Conservation (phyloP, 2,888 invertebrate genomes). For the Acrobasis consociella region DNA sequence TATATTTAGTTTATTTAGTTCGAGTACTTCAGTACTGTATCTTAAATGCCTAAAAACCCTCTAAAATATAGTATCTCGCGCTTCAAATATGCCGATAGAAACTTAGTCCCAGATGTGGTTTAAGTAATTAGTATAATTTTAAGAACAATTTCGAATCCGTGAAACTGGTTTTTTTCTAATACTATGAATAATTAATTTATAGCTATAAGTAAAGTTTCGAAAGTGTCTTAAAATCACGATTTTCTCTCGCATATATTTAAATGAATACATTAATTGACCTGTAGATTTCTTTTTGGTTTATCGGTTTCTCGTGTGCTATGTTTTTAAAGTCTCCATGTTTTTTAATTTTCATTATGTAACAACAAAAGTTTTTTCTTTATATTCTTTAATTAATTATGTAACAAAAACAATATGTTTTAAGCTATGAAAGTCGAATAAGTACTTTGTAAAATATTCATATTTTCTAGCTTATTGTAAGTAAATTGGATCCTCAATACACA, state of each 20-base stretch:
- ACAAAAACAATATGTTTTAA: neutral
- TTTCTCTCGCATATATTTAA: slow-evolving; percentile 40
- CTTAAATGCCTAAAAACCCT: too few species aligned
- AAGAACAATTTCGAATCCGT: slow-evolving; percentile 5
- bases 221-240: slow-evolving; percentile 42
- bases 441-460: too few species aligned
- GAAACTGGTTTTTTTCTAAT: slow-evolving; percentile 42
- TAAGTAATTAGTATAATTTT: too few species aligned
- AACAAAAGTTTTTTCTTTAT: neutral
- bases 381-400: neutral
- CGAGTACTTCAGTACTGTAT: too few species aligned
- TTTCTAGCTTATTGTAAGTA: too few species aligned
- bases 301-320: slow-evolving; percentile 1
- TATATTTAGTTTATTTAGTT: too few species aligned
- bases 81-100: too few species aligned
- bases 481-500: too few species aligned
- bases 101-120: too few species aligned
- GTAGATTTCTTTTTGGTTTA: slow-evolving; percentile 23
- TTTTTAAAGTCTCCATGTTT: neutral
- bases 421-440: too few species aligned
- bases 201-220: slow-evolving; percentile 40
- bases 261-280: slow-evolving; percentile 30
- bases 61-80: too few species aligned
- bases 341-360: neutral
- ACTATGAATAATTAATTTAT: slow-evolving; percentile 48